Conservation (phyloP, 2,888 invertebrate species). For the Sericinus montela region DNA sequence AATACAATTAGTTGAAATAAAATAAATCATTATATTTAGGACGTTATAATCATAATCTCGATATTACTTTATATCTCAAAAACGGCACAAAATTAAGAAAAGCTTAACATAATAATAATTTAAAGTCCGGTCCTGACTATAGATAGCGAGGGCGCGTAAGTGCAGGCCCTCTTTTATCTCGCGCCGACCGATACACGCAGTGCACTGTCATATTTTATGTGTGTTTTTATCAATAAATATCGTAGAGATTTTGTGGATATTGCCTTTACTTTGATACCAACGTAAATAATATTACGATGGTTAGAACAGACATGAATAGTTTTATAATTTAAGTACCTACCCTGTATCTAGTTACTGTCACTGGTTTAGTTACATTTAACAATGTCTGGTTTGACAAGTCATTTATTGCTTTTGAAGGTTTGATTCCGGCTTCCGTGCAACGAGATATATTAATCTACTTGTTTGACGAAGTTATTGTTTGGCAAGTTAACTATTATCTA, state of each 20-base stretch:
- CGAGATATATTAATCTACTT: neutral
- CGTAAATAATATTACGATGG: conserved; percentile 13
- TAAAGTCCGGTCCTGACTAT: conserved; percentile 38
- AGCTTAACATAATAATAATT: neutral
- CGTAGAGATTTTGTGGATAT: conserved; percentile 25
- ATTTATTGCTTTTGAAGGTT: conserved; percentile 16
- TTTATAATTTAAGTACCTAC: conserved; percentile 12
- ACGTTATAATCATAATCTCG: no score
- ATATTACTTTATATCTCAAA: no score
- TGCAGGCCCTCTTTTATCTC: conserved; percentile 72
- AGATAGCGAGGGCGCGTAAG: conserved; percentile 62
- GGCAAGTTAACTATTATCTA: conserved; percentile 1
- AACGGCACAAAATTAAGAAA: no score
- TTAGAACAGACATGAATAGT: conserved; percentile 14
- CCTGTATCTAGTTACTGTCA: neutral
- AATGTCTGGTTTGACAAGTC: conserved; percentile 11
- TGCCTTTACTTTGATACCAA: conserved; percentile 16
- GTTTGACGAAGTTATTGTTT: conserved; percentile 4
- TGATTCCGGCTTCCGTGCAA: conserved; percentile 13
- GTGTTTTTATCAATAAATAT: conserved; percentile 62
- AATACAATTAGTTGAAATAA: no score
- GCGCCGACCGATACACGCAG: conserved; percentile 47
- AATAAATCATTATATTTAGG: no score
- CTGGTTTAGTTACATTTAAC: conserved; percentile 12
- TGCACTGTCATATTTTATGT: conserved; percentile 63